Conservation (phyloP, 2,888 invertebrate species). For the Drosophila yooni region DNA sequence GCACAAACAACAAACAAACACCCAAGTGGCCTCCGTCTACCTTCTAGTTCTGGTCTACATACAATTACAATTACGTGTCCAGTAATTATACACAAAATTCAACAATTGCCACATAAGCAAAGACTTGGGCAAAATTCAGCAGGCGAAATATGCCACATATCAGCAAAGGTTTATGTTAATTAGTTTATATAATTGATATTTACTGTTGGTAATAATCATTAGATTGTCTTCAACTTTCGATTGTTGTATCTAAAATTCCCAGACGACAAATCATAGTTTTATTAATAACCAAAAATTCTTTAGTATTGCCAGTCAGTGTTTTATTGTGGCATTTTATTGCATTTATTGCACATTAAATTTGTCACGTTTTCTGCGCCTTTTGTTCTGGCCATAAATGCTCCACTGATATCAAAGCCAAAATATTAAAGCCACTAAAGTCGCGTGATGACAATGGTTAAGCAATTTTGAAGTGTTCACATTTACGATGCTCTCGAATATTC, state of each 20-base stretch:
- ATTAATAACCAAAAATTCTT: background rate
- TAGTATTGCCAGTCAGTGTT: background rate
- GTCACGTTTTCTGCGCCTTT: constrained; percentile 50
- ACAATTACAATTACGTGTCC: constrained; percentile 13
- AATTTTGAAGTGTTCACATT: background rate
- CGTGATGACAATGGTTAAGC: constrained; percentile 3
- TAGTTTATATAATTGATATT: background rate
- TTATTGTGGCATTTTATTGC: constrained; percentile 1
- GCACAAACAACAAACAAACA: constrained; percentile 58
- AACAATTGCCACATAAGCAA: background rate
- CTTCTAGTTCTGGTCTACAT: background rate
- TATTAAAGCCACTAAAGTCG: constrained; percentile 31
- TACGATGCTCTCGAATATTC: background rate
- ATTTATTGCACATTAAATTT: constrained; percentile 22
- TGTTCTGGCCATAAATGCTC: constrained; percentile 26
- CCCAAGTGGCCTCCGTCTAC: constrained; percentile 27
- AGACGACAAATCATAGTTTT: background rate
- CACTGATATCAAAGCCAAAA: constrained; percentile 29
- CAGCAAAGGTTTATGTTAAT: background rate
- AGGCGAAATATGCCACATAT: background rate
- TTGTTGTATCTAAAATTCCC: background rate
- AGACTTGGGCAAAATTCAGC: background rate
- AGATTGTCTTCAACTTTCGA: background rate
- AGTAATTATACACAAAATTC: background rate
- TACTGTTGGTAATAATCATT: background rate